phyloP scores from a whole-genome alignment of 2,113 vertebrate genomes.

The Harpagus bidentatus region DNA sequence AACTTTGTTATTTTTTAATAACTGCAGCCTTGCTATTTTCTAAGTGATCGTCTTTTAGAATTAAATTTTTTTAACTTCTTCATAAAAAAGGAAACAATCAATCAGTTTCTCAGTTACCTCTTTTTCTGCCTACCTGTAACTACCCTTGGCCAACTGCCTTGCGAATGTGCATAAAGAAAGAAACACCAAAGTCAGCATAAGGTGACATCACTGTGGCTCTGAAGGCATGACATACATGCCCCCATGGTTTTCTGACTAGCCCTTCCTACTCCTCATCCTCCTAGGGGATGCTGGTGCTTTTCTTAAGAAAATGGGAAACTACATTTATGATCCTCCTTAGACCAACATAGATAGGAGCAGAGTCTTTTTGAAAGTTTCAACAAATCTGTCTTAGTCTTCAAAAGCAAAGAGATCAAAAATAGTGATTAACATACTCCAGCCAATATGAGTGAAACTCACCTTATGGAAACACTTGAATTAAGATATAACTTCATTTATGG shows the following conservation, averaged over 20 bases:
- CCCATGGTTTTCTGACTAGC: neutral
- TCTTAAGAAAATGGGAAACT: neutral
- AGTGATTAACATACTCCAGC: neutral
- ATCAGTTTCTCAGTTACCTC: neutral
- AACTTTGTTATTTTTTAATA: neutral
- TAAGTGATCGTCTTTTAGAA: neutral
- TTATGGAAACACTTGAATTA: neutral
- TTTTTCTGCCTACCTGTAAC: neutral
- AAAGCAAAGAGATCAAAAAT: neutral
- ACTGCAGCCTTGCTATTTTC: neutral
- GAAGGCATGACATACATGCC: neutral
- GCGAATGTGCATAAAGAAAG: neutral
- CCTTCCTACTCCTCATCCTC: neutral
- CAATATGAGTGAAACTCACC: neutral
- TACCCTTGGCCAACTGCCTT: neutral
- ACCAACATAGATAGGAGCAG: neutral
- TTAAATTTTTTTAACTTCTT: neutral
- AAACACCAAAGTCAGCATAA: neutral
- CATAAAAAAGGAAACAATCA: neutral
- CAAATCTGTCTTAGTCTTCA: neutral
- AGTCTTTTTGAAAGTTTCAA: neutral
- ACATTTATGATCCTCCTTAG: neutral
- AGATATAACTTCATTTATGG: neutral
- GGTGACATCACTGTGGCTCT: neutral
- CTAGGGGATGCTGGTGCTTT: neutral